These are phyloP conservation scores for Malurus splendens DNA, from an alignment of 2,797 vertebrate genomes.

Conservation along the genomic window DNA sequence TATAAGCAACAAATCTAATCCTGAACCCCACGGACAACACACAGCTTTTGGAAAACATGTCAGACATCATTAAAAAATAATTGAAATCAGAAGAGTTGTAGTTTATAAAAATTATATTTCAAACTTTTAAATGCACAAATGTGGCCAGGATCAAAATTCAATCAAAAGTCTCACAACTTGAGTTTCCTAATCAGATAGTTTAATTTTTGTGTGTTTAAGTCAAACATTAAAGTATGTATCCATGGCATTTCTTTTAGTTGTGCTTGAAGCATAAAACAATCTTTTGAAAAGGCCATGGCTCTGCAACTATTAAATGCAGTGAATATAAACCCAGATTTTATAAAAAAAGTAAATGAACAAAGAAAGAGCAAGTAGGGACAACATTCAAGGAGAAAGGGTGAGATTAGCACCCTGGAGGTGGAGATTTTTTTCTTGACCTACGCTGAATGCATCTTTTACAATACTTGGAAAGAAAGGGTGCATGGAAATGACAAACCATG, in stretches of 20 bases:
- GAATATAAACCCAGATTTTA: not conserved
- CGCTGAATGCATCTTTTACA: not conserved
- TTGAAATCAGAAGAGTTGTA: not conserved
- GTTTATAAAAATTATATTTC: not conserved
- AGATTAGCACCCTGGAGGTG: not conserved
- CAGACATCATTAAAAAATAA: not conserved
- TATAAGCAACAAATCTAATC: not conserved
- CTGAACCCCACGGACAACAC: accelerated
- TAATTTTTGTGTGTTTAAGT: not conserved
- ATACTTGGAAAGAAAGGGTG: not conserved
- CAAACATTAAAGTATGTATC: not conserved
- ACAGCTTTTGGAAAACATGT: not conserved
- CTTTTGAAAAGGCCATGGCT: not conserved
- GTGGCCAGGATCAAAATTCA: not conserved
- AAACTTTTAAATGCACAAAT: not conserved
- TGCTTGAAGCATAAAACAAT: not conserved
- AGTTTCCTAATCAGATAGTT: not conserved
- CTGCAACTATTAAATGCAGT: not conserved
- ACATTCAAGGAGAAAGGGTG: not conserved
- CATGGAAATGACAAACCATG: not conserved
- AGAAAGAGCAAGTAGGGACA: not conserved
- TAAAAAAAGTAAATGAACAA: not conserved
- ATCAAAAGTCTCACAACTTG: not conserved
- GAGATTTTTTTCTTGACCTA: not conserved
- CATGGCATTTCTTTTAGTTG: not conserved